A percentile compares a stretch with the other conserved stretches of the same genome.
Conservation (phyloP, 92 coral and sea anemone genomes). For the Isaurus tuberculatus region DNA sequence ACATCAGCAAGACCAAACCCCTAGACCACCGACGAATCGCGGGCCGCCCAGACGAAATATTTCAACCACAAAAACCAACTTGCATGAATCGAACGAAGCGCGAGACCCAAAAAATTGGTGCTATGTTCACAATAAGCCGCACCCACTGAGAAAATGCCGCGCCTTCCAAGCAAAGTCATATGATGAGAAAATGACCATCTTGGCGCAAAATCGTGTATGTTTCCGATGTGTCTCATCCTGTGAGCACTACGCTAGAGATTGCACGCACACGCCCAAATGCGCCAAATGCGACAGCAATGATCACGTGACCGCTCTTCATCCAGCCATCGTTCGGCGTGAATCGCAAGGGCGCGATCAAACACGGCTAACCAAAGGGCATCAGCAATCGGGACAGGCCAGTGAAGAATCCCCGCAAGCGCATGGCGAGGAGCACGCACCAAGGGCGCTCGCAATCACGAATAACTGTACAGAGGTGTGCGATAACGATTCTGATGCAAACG, state of each 20-base stretch:
- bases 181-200: slow-evolving; percentile 34
- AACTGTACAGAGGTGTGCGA: slow-evolving; percentile 65
- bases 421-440: slow-evolving; percentile 48
- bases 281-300: slow-evolving; percentile 40
- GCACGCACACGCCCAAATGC: slow-evolving; percentile 43
- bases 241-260: slow-evolving; percentile 49
- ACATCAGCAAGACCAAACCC: background rate
- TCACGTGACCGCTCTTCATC: slow-evolving; percentile 53
- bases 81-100: background rate
- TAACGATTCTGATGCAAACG: background rate
- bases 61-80: background rate
- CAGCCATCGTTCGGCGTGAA: slow-evolving; percentile 17
- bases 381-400: slow-evolving; percentile 5
- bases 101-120: slow-evolving; percentile 26
- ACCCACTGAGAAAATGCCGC: slow-evolving; percentile 29
- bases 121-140: slow-evolving; percentile 17
- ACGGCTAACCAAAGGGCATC: background rate
- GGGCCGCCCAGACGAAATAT: background rate
- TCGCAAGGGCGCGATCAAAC: slow-evolving; percentile 21
- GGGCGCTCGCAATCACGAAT: slow-evolving; percentile 8
- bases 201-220: slow-evolving; percentile 52
- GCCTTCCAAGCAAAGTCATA: slow-evolving; percentile 36
- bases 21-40: background rate
- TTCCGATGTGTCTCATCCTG: slow-evolving; percentile 60
- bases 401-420: slow-evolving; percentile 23